Base-by-base conservation (phyloP, 2,888 invertebrate genomes). In the Quadroppia sp. region DNA sequence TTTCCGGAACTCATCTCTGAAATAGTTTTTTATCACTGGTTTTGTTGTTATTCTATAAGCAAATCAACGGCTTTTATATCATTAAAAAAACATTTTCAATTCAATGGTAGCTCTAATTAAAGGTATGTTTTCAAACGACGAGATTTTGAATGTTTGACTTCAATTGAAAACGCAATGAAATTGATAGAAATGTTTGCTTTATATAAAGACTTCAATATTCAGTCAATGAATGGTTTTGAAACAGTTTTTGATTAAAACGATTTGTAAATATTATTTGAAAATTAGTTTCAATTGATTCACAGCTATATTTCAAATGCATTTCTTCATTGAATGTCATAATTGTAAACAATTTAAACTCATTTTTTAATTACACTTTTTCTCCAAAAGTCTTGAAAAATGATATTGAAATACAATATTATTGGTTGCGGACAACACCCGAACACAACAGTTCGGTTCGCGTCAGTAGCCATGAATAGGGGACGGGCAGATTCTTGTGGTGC, bases 11-110 rank as follows among this genome's bases (percentile, higher is more conserved):
- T 11, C 28, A 56, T 56, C 56, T 56, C 56, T 13, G 28, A 20
- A 23, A 56, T 23, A 28, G 13, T 48, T 48, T 48, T 48, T 50
- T 50, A 50, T 50, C 50, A 50, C 2, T 50, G 4, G 36, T 36
- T 36, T 36, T 36, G n/a, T 6, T 20, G 17, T 50, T 17, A 20
- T 20, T n/a, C 7, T 20, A 20, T 20, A 50, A 17, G n/a, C 50
- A n/a, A 45, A 45, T 2, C 50, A 50, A 50, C 50, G 45, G 45
- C 15, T 20, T 1, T 50, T 50, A 13, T 64, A 20, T 36, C 13
- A 64, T 64, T 32, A n/a, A 64, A 64, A 36, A 64, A 64, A 64
- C 36, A n/a, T 64, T 64, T 64, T 64, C n/a, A n/a, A n/a, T n/a
- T n/a, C n/a, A n/a, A n/a, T n/a, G n/a, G n/a, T n/a, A n/a, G n/a